These are phyloP conservation scores for Cryptoprocta ferox DNA, from an alignment of 2,797 vertebrate genomes.

Conservation along the genomic window DNA sequence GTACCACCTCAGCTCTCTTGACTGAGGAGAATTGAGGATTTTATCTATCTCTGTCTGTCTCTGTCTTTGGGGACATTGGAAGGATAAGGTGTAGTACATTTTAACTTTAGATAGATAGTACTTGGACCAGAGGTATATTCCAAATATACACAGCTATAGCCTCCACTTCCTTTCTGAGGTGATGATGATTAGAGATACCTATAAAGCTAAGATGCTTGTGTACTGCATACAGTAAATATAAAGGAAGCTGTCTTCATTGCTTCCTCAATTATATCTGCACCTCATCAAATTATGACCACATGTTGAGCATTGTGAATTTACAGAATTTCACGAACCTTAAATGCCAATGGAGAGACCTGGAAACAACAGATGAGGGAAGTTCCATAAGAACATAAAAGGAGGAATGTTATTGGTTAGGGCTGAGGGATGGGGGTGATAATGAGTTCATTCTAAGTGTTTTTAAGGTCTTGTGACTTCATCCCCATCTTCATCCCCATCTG, in stretches of 20 bases:
- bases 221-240: background rate
- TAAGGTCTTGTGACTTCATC: background rate
- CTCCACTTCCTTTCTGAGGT: background rate
- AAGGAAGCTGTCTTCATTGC: background rate
- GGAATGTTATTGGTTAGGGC: background rate
- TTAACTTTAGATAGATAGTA: background rate
- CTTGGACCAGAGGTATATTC: background rate
- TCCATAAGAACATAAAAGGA: background rate
- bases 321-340: background rate
- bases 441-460: background rate
- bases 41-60: background rate
- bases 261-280: background rate
- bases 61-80: background rate
- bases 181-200: background rate
- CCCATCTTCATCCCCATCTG: background rate
- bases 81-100: background rate
- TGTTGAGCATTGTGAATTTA: background rate
- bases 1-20: background rate
- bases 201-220: background rate
- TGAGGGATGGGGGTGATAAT: background rate
- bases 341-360: background rate
- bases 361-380: background rate
- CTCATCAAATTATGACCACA: background rate
- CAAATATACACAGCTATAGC: background rate
- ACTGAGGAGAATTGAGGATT: background rate